Base-by-base conservation (phyloP, 2,888 invertebrate genomes). In the Prosapia bicincta region DNA sequence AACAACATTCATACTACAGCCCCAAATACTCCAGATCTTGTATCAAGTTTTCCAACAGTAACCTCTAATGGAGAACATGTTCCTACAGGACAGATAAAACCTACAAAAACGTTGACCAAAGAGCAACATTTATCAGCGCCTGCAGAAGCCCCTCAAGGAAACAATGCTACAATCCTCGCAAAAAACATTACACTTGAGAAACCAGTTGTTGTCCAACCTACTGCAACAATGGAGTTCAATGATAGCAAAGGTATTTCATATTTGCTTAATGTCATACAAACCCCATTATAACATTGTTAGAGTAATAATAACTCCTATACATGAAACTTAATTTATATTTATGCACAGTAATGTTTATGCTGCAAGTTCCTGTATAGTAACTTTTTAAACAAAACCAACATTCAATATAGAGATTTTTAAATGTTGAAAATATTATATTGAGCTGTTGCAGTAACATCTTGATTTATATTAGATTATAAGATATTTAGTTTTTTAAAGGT, bases 71-170 rank as follows among this genome's bases (percentile, higher is more conserved):
- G 69, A 25, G 43, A 28, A 26, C 38, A 70, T 24, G 67, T 65
- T 15, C 71, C 76, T 26, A 15, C 76, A 10, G 66, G 73, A 20
- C 83, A 84, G 77, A 85, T 86, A 23, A 84, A 85, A 79, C 86
- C 86, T 0, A 86, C 86, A 0, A 86, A 85, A 81, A 84, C 84
- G 15, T 77, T 84, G 24, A 80, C 80, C 13, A 80, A 81, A 20
- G 83, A 83, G 24, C 80, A 81, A 71, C 79, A 80, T 74, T 75
- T 79, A 10, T 80, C 81, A 68, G 68, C 72, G 15, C 32, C 69
- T 1, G 71, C 26, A 32, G 69, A 70, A n/a, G 26, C 67, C 66
- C 67, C 38, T 0, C 26, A 26, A 5, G 67, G 43, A 24, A 13
- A n/a, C 7, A 71, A 72, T 3, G 54, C 28, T 66, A 38, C 72